Evolutionary conservation across 2,888 invertebrate species (phyloP).

Genomic region (Tetramorium bicarinatum): DNA sequence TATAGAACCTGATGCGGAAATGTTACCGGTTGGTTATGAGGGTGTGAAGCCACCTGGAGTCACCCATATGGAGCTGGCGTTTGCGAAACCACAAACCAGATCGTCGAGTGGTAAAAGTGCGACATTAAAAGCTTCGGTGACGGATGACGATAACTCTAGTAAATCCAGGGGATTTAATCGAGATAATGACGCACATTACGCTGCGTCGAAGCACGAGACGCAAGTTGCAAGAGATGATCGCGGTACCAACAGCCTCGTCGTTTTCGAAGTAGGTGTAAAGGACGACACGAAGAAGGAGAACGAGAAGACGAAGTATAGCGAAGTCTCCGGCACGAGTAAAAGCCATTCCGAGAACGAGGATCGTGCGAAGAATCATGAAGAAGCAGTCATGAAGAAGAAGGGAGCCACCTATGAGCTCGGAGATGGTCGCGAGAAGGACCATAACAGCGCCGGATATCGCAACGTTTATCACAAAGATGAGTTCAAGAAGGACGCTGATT

Average conservation of each 20-base stretch:
- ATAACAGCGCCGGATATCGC: slow-evolving; percentile 90
- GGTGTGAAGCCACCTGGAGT: slow-evolving; percentile 83
- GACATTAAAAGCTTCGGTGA: slow-evolving; percentile 7
- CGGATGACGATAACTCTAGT: background rate
- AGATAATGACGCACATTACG: slow-evolving; percentile 86
- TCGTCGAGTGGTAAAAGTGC: background rate
- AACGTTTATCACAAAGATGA: slow-evolving; percentile 92
- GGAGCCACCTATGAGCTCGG: slow-evolving; percentile 86
- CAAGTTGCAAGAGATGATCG: slow-evolving; percentile 88
- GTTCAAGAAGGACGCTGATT: slow-evolving; percentile 91
- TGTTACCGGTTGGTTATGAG: slow-evolving; percentile 83
- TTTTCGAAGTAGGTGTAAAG: slow-evolving; percentile 88
- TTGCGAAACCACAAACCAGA: slow-evolving; percentile 40
- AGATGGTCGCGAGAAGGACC: slow-evolving; percentile 88
- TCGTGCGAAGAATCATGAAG: slow-evolving; percentile 86
- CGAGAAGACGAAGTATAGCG: slow-evolving; percentile 87
- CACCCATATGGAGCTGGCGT: slow-evolving; percentile 83
- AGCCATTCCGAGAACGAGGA: slow-evolving; percentile 86
- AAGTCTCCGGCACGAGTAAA: slow-evolving; percentile 82
- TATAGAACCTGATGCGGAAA: slow-evolving; percentile 85
- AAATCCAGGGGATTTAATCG: background rate
- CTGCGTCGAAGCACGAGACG: slow-evolving; percentile 86
- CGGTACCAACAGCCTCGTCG: slow-evolving; percentile 87
- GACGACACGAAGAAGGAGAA: slow-evolving; percentile 88
- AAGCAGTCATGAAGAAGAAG: slow-evolving; percentile 85